phyloP scores from a whole-genome alignment of 2,113 vertebrate species.

The Rhinolophus sinicus region DNA sequence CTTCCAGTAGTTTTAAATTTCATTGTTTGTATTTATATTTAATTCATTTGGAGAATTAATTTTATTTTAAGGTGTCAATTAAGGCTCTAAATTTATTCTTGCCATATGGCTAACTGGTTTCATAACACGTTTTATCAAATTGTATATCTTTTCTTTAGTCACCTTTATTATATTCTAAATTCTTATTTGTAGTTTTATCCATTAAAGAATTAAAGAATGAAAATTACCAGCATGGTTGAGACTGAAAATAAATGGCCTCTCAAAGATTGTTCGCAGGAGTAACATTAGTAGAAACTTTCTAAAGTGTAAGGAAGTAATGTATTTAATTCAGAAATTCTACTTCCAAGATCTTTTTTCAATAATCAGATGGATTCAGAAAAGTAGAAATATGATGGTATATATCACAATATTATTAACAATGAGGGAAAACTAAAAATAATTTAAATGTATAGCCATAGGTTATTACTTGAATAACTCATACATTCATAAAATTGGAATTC shows the following conservation, averaged over 20 bases:
- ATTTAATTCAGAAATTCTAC: constrained; percentile 22
- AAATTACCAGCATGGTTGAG: background rate
- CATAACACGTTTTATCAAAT: background rate
- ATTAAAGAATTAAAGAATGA: background rate
- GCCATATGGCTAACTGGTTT: background rate
- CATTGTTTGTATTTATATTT: constrained; percentile 12
- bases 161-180: background rate
- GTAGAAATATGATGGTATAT: background rate
- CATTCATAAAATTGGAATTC: background rate
- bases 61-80: background rate
- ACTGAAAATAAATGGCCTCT: background rate
- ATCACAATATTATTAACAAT: background rate
- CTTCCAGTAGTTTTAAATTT: background rate
- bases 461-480: background rate
- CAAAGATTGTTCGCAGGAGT: background rate
- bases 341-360: background rate
- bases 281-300: constrained; percentile 34
- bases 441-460: background rate
- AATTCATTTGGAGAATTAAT: constrained; percentile 17
- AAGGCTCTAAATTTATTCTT: background rate
- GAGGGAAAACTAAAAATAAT: background rate
- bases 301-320: background rate
- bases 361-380: background rate
- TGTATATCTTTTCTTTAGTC: background rate
- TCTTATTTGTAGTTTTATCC: background rate